Conservation (phyloP, 2,113 vertebrate species). For the Peromyscus californicus region DNA sequence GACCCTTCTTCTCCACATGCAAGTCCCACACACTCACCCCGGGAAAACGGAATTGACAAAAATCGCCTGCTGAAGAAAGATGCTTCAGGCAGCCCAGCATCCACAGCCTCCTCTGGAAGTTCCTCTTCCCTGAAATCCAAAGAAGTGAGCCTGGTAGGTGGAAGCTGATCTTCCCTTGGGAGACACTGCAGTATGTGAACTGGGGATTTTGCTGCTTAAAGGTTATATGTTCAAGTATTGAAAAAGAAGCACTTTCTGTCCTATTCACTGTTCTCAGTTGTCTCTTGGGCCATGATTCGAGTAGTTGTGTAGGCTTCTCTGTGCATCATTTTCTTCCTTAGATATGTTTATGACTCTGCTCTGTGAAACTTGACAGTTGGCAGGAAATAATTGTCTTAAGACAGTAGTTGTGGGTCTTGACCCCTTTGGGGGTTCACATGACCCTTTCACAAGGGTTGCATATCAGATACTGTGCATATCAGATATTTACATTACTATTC, state of each 20-base stretch:
- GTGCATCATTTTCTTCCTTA: background rate
- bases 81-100: constrained; percentile 92
- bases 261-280: background rate
- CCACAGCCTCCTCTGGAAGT: constrained; percentile 92
- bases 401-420: background rate
- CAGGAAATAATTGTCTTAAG: background rate
- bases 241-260: background rate
- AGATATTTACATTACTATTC: background rate
- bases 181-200: background rate
- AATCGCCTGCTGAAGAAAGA: constrained; percentile 91
- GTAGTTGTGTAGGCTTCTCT: background rate
- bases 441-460: background rate
- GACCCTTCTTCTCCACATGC: constrained; percentile 92
- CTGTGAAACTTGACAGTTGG: background rate
- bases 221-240: background rate
- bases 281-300: background rate
- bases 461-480: background rate
- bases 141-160: constrained; percentile 91
- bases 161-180: background rate
- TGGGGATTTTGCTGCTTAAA: background rate
- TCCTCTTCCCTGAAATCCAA: constrained; percentile 93
- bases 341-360: background rate
- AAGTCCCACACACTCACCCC: constrained; percentile 91
- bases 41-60: constrained; percentile 93
- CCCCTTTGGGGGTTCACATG: background rate